Evolutionary conservation across 2,888 invertebrate genomes (phyloP), one percentile per base, ranked within the genome.

Genomic region (Pseudococcus longispinus): DNA sequence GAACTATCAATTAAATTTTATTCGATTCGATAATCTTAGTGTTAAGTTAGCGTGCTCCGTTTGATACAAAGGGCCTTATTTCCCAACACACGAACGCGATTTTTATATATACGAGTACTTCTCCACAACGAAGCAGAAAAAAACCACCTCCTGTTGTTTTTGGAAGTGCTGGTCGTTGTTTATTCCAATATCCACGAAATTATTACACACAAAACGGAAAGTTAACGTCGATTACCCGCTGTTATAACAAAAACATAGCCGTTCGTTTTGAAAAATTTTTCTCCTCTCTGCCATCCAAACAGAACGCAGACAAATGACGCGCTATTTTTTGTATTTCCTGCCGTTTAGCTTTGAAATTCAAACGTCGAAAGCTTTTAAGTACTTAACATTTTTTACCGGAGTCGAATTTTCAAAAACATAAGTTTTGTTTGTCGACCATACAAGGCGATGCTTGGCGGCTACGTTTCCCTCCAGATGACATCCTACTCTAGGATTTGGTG

Each of bases 201-300:
- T 74, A 32, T 74, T 74, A 74, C 26, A 74, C 74, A 74, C 74
- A 74, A 37, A 74, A 74, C 74, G 74, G 32, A 74, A 74, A 74
- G 74, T 74, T 74, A 74, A 83, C 83, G 83, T 51, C 51, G 83
- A 55, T 83, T 83, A 83, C 83, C 83, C 83, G 83, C 83, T 83
- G 83, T 83, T 83, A 65, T 13, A 82, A 83, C 46, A 46, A 83
- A 83, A 83, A 83, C 83, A 83, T 44, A 55, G 74, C 26, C 74
- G 37, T 74, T 29, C 32, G 37, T 29, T 74, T 37, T 32, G 32
- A n/a, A 18, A 74, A 74, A 74, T 32, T 74, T 74, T 74, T 74
- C 74, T 74, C 15, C 37, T 8, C 74, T 70, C 70, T 70, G 32
- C n/a, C 37, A 26, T 32, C 74, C 74, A 37, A 74, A 74, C 29